Base-by-base conservation (phyloP, 2,888 invertebrate species). In the Chloromyia formosa region DNA sequence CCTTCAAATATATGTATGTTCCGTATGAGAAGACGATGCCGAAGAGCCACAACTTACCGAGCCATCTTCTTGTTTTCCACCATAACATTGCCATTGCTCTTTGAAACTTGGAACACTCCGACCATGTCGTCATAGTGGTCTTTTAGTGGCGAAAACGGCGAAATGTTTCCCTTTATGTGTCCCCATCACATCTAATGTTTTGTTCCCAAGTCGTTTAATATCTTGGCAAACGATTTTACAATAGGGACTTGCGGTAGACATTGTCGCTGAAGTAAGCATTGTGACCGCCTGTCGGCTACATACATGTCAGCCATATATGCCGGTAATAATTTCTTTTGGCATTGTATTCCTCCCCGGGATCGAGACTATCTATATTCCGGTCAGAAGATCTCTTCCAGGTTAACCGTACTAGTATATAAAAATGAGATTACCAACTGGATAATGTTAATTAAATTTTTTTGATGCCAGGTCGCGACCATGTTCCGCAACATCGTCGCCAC, bases 361-460 rank as follows among this genome's bases (percentile, higher is more conserved):
- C 22, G 71, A 56, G 14, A 49, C 14, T 71, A 71, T 71, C 71
- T 71, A 18, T 58, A 71, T n/a, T 49, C 23, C 23, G 45, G 66
- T 18, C 58, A 40, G 56, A 54, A 71, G 40, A 56, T 71, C 27
- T 69, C 69, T 40, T 71, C 58, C 73, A 61, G 73, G 62, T 73
- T 62, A 56, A 35, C 73, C 73, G 45, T 61, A n/a, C n/a, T n/a
- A n/a, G 61, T 73, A 61, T 73, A 73, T 73, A 72, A 45, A 61
- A 73, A 73, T 73, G 62, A 73, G 73, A 73, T 73, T 73, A 73
- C 60, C 73, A 61, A 61, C 71, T 73, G 73, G 73, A 73, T 73
- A 73, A 73, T 73, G 73, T 73, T 73, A 73, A 73, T 73, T 73
- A 73, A 73, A 73, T 73, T 73, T 73, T 66, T 73, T 73, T 53